Evolutionary conservation across 1,140 invertebrate genomes (phyloP), one percentile per base, ranked within the genome.

Genomic region (Conopomorpha cramerella): DNA sequence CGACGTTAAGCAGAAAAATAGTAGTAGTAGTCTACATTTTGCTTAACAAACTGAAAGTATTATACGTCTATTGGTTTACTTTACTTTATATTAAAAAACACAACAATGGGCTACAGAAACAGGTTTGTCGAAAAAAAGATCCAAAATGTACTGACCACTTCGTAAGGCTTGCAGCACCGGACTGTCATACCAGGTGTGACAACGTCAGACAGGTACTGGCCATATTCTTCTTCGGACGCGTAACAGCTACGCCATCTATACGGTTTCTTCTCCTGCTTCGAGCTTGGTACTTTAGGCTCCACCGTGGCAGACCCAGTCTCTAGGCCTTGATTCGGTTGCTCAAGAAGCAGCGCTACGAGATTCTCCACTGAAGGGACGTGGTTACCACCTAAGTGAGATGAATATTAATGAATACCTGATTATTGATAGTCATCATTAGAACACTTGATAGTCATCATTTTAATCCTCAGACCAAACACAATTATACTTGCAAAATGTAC

Each of bases 151-250:
- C 59, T 84, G 16, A 96, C 90, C 60, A 92, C 90, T 72, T 97
- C 94, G 60, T 93, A 96, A 13, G 90, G 86, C 31, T 89, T 86
- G 55, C 93, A 96, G 56, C 94, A 97, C 8, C 91, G 80, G 0
- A 98, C 93, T 16, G 88, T 81, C 92, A 96, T 95, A 0, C 93
- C 93, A 0, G 88, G 82, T 18, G 86, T 84, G 13, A 96, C 89
- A 43, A 93, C 86, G 36, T 93, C 91, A 2, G 92, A 81, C 0
- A 98, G 85, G 51, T 96, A 98, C 51, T 90, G 85, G 0, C 92
- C 92, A 68, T 97, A 96, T 40, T 96, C 92, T 58, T 96, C 93
- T 30, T 91, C 88, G 0, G 85, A 88, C 0, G 87, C 60, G 45
- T 91, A 91, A 54, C 90, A 88, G 10, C 84, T 84, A 14, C 87